Base-by-base conservation (phyloP, 2,113 vertebrate species). In the Prionailurus bengalensis region DNA sequence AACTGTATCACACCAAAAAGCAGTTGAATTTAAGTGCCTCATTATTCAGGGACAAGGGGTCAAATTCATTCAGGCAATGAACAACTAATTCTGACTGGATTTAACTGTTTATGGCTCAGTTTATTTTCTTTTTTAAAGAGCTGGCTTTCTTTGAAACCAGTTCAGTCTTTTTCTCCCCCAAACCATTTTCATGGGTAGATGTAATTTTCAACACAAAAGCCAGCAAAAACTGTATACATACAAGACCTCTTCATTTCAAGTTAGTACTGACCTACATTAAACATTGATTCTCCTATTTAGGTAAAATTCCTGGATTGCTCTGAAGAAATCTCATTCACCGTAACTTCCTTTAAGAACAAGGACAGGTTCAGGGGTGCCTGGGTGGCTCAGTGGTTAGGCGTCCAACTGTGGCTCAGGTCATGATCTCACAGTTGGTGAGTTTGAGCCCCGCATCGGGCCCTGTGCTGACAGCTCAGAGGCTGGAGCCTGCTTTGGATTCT, bases 71-170 rank as follows among this genome's bases (percentile, higher is more conserved):
- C 80, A 90, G n/a, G 21, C 74, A 63, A 68, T 55, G 48, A 95
- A 88, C 82, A 74, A 95, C 89, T 39, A 94, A 63, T 33, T 66
- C 65, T 10, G 17, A 73, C 48, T 78, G 48, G 81, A 93, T 76
- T 61, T 27, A 88, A 58, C 70, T 92, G 36, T 66, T 91, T 95
- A n/a, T 73, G 45, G 29, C 36, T 97, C 63, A 92, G 13, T 13
- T 39, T 85, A n/a, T 61, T 79, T 79, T 82, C 48, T 93, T 73
- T 36, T 87, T 90, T 39, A 85, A 91, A 83, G 16, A 89, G 5
- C 25, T 71, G 78, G 21, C 71, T 70, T 95, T 74, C 84, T 91
- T 91, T 91, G 82, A 74, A 89, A 81, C 19, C 33, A 94, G 36
- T 80, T 93, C 27, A 66, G 23, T 65, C 9, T 66, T n/a, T 94